Evolutionary conservation across 2,797 vertebrate species (phyloP), one percentile per base, ranked within the genome.

Genomic region (Pygocentrus nattereri): DNA sequence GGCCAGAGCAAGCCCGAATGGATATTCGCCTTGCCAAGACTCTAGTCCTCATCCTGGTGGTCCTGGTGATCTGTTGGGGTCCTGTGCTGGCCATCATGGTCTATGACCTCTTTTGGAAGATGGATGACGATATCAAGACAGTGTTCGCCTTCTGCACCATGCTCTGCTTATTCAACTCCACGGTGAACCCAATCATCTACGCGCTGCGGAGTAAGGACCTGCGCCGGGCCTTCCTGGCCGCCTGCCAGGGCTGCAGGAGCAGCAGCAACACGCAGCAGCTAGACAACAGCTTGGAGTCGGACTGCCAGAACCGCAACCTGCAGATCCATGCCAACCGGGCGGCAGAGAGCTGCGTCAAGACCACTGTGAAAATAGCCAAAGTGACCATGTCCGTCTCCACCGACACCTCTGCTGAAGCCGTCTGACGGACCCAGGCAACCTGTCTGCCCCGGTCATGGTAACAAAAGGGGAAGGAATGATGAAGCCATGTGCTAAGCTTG

Each of bases 281-380:
- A 68, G 98, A 99, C 86, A 99, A 99, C 94, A 99, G 98, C 93
- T 93, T 98, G 64, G 98, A 99, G 93, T 99, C 98, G 2, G 98
- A 99, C 94, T 98, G 95, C 94, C 97, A 96, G 93, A 98, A 98
- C 92, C 96, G 96, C 88, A 94, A 96, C 0, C 89, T 93, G 72
- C 95, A 97, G 92, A 97, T 97, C 76, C 97, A 96, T 1, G 96
- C 97, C 88, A 95, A 98, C 88, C 95, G 97, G 92, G 98, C 97
- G 18, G 97, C 98, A 0, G 97, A 99, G 89, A 99, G 96, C 93
- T 99, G 97, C 79, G 98, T 99, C 92, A 99, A 99, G 95, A 99
- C 96, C 95, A 99, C 98, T 89, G 98, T 99, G 95, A 99, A 99
- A 97, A 99, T 99, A 88, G 98, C 98, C 96, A 99, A 99, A 98